phyloP scores from a whole-genome alignment of 2,888 invertebrate species.

The Pollenia angustigena region DNA sequence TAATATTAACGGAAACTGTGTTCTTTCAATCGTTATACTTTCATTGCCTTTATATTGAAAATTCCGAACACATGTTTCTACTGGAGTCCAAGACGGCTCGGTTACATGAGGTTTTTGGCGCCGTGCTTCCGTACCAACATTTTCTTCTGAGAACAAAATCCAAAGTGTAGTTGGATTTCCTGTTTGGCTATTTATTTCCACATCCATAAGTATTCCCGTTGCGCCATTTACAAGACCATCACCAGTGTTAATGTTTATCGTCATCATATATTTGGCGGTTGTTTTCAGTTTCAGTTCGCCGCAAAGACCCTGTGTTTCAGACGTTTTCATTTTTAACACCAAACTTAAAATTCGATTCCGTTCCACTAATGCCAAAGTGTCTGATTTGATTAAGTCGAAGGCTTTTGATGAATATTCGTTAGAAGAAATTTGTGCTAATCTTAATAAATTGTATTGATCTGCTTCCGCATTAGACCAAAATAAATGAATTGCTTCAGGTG shows the following conservation, averaged over 20 bases:
- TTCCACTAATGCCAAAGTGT: background rate
- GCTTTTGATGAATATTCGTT: background rate
- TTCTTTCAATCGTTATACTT: conserved; percentile 37
- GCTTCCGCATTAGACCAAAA: conserved; percentile 44
- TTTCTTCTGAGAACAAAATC: conserved; percentile 31
- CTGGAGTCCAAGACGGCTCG: conserved; percentile 41
- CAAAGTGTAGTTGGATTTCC: conserved; percentile 5
- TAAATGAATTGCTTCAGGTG: conserved; percentile 38
- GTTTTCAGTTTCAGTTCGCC: conserved; percentile 30
- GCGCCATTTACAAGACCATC: conserved; percentile 56
- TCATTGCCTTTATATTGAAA: conserved; percentile 44
- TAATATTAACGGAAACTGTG: conserved; percentile 18
- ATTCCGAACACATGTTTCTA: conserved; percentile 26
- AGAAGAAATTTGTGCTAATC: background rate
- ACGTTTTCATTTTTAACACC: conserved; percentile 38
- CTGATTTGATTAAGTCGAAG: conserved; percentile 5
- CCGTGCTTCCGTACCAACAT: conserved; percentile 20
- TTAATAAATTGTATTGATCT: conserved; percentile 12
- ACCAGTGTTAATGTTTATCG: conserved; percentile 34
- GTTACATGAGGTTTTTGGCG: background rate
- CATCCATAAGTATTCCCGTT: conserved; percentile 37
- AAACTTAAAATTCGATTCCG: background rate
- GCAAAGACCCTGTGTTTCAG: conserved; percentile 51
- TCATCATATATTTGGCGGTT: conserved; percentile 54
- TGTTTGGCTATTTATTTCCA: background rate